Base-by-base conservation (phyloP, 2,888 invertebrate species). In the Ceraclea dissimilis region DNA sequence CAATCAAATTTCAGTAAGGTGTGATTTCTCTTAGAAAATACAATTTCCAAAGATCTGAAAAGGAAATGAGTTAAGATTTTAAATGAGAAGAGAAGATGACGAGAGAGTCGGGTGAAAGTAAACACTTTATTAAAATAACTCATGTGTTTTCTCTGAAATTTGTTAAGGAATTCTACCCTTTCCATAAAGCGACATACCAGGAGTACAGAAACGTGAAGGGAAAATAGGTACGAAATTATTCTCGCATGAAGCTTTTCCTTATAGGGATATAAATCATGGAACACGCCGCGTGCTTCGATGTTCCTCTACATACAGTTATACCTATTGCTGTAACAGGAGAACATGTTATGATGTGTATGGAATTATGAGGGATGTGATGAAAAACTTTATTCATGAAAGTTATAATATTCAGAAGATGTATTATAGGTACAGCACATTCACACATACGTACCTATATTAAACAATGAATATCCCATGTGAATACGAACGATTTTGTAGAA, bases 261-360 rank as follows among this genome's bases (percentile, higher is more conserved):
- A 26, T 26, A 51, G 49, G 46, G 57, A 57, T 51, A 59, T 60
- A 60, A 57, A 57, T 60, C 57, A 60, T 52, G 57, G 43, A 48
- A 53, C 34, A 50, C 22, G 54, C 26, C 26, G 26, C 26, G 26
- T 26, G 26, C 26, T 17, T 31, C 13, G 26, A 26, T 10, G 26
- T 26, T 26, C 26, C 10, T 26, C 26, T 26, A 26, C 26, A 26
- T 26, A 26, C n/a, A 10, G 26, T 6, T 26, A 26, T 26, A 26
- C 4, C 5, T 26, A 26, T 10, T 10, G 26, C 4, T 6, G 26
- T 26, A 26, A 26, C 26, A 26, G 26, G 26, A 26, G 26, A 26
- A 26, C 26, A 26, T 26, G 26, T 26, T 10, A 26, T 26, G 26
- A 26, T 26, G 10, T 26, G 26, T 26, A 26, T 4, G 26, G 4